These are phyloP conservation scores for Morone chrysops DNA, from an alignment of 2,113 vertebrate genomes.

Conservation along the genomic window DNA sequence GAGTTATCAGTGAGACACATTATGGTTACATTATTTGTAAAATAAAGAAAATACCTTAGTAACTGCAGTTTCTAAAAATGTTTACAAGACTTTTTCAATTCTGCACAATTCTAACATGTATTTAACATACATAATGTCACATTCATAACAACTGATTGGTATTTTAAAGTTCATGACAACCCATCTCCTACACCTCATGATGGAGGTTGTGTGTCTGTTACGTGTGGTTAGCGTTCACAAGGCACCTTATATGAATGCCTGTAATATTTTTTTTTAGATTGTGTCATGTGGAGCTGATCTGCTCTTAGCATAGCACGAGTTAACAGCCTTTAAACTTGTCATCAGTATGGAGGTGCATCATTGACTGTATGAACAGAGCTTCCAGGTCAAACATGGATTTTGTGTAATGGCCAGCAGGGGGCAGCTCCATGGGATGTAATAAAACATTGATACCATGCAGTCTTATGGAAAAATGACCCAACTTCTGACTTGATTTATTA, in stretches of 20 bases:
- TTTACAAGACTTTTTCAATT: neutral
- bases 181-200: no score
- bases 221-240: no score
- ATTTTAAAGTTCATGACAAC: neutral
- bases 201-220: no score
- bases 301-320: neutral
- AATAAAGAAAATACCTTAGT: neutral
- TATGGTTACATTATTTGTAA: neutral
- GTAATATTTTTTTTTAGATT: neutral
- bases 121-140: neutral
- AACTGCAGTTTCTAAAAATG: neutral
- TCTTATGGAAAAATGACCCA: no score
- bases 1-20: neutral
- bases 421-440: no score
- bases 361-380: no score
- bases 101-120: neutral
- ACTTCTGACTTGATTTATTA: no score
- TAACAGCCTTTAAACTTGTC: conserved; percentile 6
- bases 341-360: neutral
- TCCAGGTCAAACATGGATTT: no score
- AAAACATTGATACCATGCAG: no score
- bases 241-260: neutral
- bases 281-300: neutral
- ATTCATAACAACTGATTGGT: no score
- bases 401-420: no score